Evolutionary conservation across 2,113 vertebrate species (phyloP), one percentile per base, ranked within the genome.

Genomic region (Todiramphus saurophagus): DNA sequence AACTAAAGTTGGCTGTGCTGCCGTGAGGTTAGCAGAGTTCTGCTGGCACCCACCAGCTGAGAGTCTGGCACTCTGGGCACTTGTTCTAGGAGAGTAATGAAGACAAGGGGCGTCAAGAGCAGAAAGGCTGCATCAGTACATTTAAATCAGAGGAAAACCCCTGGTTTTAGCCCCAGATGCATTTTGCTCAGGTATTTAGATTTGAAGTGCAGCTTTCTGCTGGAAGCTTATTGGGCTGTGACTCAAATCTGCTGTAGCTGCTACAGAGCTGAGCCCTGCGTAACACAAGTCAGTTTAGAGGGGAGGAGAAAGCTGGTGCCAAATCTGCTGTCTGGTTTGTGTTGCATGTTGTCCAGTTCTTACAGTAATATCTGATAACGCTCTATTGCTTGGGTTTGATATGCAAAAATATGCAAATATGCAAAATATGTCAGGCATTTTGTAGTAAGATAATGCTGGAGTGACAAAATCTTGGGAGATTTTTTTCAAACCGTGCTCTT

Each of bases 351-450:
- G n/a, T 37, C 53, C 46, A 17, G 20, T 31, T 82, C 64, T 63
- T 31, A 6, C 0, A 33, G 25, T 4, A 11, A 31, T 18, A 43
- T 5, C 7, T 50, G 21, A 10, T 15, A 31, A 25, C 10, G 3
- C 10, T 43, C 19, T 35, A 37, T 69, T 44, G 30, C 33, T 55
- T 78, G 33, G 8, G 21, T 82, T 78, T 81, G 53, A 17, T 44
- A 12, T 39, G 37, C 37, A 37, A 37, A 37, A 37, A 37, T 37
- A 37, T 37, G 37, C 37, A 37, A 37, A 37, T 59, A 11, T 24
- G 27, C 7, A 48, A 82, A 83, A 76, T 4, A 7, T 37, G 25
- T 27, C 35, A 35, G 48, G 35, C 0, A 1, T 75, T 93, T 55
- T 73, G 53, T 56, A 11, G 39, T 39, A 33, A 72, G 53, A 43